Evolutionary conservation across 2,888 invertebrate genomes (phyloP).

Genomic region (Chrysolina oricalcia): DNA sequence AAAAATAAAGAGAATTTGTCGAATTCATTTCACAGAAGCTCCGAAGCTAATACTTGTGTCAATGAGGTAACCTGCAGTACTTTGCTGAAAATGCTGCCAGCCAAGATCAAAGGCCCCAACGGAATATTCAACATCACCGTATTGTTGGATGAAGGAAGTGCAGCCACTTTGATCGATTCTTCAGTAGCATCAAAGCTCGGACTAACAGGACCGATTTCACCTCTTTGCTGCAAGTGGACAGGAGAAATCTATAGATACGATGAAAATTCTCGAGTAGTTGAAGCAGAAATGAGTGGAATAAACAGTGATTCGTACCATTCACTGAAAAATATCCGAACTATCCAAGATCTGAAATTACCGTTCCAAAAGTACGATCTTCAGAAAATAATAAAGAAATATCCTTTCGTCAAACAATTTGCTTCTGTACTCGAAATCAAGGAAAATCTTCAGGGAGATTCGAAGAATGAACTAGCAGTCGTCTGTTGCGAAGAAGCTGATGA

Average conservation of each 20-base stretch:
- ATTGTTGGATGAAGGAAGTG: background rate
- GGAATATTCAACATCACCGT: background rate
- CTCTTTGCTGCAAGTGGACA: constrained; percentile 21
- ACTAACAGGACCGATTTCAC: background rate
- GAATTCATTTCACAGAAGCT: too few species aligned
- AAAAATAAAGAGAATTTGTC: background rate
- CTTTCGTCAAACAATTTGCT: too few species aligned
- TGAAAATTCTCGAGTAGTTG: background rate
- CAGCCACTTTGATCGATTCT: background rate
- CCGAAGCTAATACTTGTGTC: constrained; percentile 7
- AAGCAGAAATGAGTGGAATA: background rate
- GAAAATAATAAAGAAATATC: too few species aligned
- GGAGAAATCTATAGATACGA: too few species aligned
- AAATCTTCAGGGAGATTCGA: too few species aligned
- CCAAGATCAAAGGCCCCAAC: background rate
- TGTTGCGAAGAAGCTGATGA: background rate
- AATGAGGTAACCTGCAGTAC: background rate
- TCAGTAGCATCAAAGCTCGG: background rate
- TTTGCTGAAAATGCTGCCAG: background rate
- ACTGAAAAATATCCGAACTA: too few species aligned
- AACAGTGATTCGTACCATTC: too few species aligned
- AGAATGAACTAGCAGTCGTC: background rate
- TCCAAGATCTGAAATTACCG: background rate
- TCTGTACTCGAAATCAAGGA: too few species aligned
- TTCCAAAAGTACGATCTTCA: background rate